Conservation (phyloP, 2,113 vertebrate species). For the Vulpes lagopus region DNA sequence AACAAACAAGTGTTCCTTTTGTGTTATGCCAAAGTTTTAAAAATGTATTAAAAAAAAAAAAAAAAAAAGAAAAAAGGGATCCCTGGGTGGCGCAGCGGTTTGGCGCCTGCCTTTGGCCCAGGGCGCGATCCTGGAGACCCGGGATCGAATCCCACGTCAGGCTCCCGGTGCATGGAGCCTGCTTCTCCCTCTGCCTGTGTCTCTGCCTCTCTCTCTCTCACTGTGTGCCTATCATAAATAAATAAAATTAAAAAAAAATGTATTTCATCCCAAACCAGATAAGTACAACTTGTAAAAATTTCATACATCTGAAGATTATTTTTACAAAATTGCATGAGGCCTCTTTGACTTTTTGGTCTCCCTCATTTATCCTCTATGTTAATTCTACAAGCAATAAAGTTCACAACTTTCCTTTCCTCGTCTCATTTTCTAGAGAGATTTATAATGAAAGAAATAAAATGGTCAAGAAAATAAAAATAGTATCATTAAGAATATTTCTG, state of each 20-base stretch:
- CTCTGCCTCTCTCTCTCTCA: too few relatives aligned
- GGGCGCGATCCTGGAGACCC: too few relatives aligned
- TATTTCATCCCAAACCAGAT: neutral
- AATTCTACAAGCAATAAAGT: neutral
- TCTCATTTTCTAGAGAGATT: constrained; percentile 1
- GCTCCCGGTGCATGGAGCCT: too few relatives aligned
- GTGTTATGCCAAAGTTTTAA: constrained; percentile 26
- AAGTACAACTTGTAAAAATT: constrained; percentile 48
- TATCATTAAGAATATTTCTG: constrained; percentile 45
- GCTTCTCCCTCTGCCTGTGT: too few relatives aligned
- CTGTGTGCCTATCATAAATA: too few relatives aligned
- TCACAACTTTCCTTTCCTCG: neutral
- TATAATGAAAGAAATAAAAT: constrained; percentile 13
- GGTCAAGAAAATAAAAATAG: constrained; percentile 33
- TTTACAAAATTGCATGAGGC: neutral
- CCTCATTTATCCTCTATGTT: neutral
- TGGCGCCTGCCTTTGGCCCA: too few relatives aligned
- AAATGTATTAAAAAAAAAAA: too few relatives aligned
- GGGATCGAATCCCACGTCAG: too few relatives aligned
- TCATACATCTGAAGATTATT: constrained; percentile 10
- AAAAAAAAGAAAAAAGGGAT: too few relatives aligned
- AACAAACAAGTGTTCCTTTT: constrained; percentile 28
- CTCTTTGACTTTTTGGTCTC: neutral
- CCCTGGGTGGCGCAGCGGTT: too few relatives aligned
- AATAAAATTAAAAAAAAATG: neutral